phyloP scores from a whole-genome alignment of 2,888 invertebrate species.

The Mythimna loreyi region DNA sequence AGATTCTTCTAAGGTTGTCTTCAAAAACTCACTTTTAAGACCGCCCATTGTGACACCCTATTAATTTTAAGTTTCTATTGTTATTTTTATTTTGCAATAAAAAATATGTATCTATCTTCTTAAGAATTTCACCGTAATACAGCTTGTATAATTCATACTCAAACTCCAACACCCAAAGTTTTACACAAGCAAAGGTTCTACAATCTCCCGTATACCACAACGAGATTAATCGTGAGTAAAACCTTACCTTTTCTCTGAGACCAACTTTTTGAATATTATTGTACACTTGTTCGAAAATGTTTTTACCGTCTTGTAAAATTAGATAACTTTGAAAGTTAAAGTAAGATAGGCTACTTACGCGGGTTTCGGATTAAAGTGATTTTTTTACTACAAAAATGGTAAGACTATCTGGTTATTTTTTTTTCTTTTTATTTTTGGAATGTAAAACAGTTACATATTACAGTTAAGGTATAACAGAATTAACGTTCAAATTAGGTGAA shows the following conservation, averaged over 20 bases:
- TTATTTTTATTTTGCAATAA: too few relatives aligned
- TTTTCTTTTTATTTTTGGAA: too few relatives aligned
- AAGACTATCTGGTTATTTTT: too few relatives aligned
- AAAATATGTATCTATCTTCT: too few relatives aligned
- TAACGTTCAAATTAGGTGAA: too few relatives aligned
- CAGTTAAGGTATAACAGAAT: too few relatives aligned
- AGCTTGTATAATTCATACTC: constrained; percentile 21
- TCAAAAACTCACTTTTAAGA: too few relatives aligned
- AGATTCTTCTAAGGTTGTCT: too few relatives aligned
- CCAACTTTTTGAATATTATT: constrained; percentile 31
- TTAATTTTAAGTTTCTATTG: too few relatives aligned
- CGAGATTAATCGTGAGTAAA: constrained; percentile 44
- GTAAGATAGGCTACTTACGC: not conserved
- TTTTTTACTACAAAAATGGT: not conserved
- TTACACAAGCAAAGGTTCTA: constrained; percentile 3
- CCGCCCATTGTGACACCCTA: too few relatives aligned
- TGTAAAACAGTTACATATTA: too few relatives aligned
- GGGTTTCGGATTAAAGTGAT: not conserved
- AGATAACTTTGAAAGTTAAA: constrained; percentile 12
- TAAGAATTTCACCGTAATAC: too few relatives aligned
- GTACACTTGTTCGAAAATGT: constrained; percentile 13
- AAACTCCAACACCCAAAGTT: not conserved
- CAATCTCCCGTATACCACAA: constrained; percentile 18
- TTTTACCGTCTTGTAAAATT: constrained; percentile 15
- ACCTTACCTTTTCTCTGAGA: constrained; percentile 21